phyloP scores from a whole-genome alignment of 2,113 vertebrate species.

The Cercopithecus mona region DNA sequence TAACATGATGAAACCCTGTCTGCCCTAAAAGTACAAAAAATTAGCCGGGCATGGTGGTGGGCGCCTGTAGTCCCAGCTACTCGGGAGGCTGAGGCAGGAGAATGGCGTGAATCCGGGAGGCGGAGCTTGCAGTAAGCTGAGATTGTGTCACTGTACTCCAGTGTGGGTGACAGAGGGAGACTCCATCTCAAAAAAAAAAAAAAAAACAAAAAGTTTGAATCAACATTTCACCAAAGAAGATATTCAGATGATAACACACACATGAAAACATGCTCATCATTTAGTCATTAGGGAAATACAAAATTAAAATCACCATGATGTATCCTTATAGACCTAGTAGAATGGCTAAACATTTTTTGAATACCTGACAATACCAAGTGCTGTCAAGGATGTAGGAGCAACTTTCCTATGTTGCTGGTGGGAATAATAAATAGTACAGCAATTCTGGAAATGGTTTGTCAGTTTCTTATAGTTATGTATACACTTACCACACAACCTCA shows the following conservation, averaged over 20 bases:
- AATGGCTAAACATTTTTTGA: neutral
- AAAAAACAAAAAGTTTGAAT: neutral
- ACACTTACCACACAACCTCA: neutral
- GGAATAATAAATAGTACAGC: neutral
- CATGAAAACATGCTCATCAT: neutral
- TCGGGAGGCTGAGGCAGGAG: too few species aligned
- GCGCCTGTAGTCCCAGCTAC: too few species aligned
- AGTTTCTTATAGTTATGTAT: neutral
- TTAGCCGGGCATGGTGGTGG: too few species aligned
- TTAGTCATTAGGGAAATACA: neutral
- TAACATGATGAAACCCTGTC: too few species aligned
- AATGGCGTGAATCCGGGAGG: too few species aligned
- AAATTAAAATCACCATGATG: neutral
- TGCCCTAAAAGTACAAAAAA: too few species aligned
- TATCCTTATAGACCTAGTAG: neutral
- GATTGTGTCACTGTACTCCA: too few species aligned
- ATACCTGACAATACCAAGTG: neutral
- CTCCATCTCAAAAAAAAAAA: too few species aligned
- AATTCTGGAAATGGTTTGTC: neutral
- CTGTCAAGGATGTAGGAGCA: neutral
- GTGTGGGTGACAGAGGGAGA: too few species aligned
- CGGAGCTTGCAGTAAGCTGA: too few species aligned
- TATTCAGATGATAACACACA: neutral
- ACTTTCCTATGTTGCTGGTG: neutral
- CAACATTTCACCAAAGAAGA: neutral